Percentiles rank a stretch among this genome's conserved stretches.
Evolutionary conservation across 2,888 invertebrate species (phyloP).

Genomic region (Unio pictorum): DNA sequence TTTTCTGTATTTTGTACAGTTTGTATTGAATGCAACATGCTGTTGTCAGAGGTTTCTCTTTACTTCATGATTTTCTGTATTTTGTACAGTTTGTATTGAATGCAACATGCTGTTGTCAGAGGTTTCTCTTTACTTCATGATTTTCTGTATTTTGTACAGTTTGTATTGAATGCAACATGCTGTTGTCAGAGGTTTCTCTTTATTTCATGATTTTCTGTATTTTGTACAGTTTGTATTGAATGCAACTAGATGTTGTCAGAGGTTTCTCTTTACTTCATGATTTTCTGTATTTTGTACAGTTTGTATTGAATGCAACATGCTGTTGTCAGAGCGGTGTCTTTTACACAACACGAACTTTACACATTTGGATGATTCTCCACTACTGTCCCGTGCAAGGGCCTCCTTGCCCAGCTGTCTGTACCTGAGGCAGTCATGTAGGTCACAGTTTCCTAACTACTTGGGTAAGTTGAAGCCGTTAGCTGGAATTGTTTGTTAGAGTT

Average conservation of each 20-base stretch:
- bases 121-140: too few species aligned
- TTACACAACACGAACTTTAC: constrained; percentile 42
- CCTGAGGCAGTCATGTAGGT: constrained; percentile 29
- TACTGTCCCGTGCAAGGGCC: constrained; percentile 48
- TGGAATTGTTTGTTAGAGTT: too few species aligned
- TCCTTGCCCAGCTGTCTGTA: constrained; percentile 51
- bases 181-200: too few species aligned
- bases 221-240: constrained; percentile 22
- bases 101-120: constrained; percentile 19
- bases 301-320: constrained; percentile 32
- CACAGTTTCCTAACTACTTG: constrained; percentile 17
- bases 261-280: too few species aligned
- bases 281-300: constrained; percentile 3
- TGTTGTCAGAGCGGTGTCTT: constrained; percentile 39
- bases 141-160: too few species aligned
- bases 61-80: too few species aligned
- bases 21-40: too few species aligned
- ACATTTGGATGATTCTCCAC: constrained; percentile 45
- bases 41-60: too few species aligned
- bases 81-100: too few species aligned
- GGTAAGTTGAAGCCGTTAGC: constrained; percentile 10
- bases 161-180: too few species aligned
- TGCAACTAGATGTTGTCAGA: constrained; percentile 29
- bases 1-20: too few species aligned
- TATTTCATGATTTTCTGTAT: too few species aligned